These are phyloP conservation scores for Aldabrachelys gigantea DNA, from an alignment of 2,113 vertebrate genomes.

Conservation along the genomic window DNA sequence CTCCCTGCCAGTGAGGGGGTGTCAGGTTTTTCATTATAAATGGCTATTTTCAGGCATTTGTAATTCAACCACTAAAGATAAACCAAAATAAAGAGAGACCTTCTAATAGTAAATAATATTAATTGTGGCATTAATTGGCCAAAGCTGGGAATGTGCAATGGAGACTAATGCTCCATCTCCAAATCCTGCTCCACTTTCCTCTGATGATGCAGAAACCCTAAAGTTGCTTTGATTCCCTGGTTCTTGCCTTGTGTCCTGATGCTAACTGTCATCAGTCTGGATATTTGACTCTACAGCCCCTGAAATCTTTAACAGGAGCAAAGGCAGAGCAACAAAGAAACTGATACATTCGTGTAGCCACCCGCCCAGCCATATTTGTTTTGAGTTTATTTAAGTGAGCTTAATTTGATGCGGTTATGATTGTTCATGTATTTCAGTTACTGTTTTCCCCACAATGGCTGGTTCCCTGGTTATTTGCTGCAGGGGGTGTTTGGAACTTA, in stretches of 20 bases:
- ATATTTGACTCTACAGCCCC: background rate
- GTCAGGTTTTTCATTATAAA: background rate
- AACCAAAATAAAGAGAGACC: background rate
- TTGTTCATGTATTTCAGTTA: background rate
- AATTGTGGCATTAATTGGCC: background rate
- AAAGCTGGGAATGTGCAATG: background rate
- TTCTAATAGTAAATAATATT: background rate
- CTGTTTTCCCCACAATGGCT: background rate
- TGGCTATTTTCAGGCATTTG: background rate
- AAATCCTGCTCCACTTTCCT: background rate
- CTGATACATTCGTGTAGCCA: background rate
- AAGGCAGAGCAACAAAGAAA: background rate
- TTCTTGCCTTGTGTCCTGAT: background rate
- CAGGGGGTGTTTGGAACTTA: background rate
- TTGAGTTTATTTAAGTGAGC: background rate
- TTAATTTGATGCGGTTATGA: background rate
- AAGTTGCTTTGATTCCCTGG: background rate
- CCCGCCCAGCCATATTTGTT: background rate
- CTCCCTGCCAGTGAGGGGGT: accelerated
- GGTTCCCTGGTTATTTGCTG: background rate
- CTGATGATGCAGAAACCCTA: background rate
- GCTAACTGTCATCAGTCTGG: background rate
- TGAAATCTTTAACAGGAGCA: background rate
- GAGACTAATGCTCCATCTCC: background rate
- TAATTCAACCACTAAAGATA: background rate